phyloP scores from a whole-genome alignment of 2,888 invertebrate species.

The Meloe dianella region DNA sequence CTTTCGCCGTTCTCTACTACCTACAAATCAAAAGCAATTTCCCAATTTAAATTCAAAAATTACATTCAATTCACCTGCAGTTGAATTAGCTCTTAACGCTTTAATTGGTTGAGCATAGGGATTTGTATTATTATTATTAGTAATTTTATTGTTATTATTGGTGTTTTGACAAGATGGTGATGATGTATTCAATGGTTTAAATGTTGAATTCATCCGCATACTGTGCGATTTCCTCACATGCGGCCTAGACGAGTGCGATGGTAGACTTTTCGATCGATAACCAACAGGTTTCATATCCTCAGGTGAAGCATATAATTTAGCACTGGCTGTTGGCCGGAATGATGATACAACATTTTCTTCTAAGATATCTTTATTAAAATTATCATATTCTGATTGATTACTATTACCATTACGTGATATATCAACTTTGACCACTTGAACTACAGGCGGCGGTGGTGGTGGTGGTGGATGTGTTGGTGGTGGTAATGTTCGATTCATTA shows the following conservation, averaged over 20 bases:
- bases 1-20: constrained; percentile 57
- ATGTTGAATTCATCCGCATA: constrained; percentile 62
- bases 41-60: background rate
- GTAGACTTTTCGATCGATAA: constrained; percentile 64
- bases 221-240: constrained; percentile 70
- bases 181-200: constrained; percentile 60
- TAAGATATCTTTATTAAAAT: constrained; percentile 48
- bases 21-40: constrained; percentile 27
- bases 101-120: constrained; percentile 68
- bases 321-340: constrained; percentile 85
- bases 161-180: constrained; percentile 42
- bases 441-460: constrained; percentile 70
- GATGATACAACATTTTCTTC: constrained; percentile 74
- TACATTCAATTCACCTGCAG: constrained; percentile 42
- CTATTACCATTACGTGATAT: constrained; percentile 57
- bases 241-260: constrained; percentile 64
- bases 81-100: constrained; percentile 58
- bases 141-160: constrained; percentile 33
- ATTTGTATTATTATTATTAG: constrained; percentile 51
- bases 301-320: constrained; percentile 88
- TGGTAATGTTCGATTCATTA: constrained; percentile 63
- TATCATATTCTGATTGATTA: constrained; percentile 50
- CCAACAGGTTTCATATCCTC: constrained; percentile 80
- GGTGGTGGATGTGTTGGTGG: constrained; percentile 86
- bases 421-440: constrained; percentile 74